Base-by-base conservation (phyloP, 2,888 invertebrate genomes). In the Beris chalybata region DNA sequence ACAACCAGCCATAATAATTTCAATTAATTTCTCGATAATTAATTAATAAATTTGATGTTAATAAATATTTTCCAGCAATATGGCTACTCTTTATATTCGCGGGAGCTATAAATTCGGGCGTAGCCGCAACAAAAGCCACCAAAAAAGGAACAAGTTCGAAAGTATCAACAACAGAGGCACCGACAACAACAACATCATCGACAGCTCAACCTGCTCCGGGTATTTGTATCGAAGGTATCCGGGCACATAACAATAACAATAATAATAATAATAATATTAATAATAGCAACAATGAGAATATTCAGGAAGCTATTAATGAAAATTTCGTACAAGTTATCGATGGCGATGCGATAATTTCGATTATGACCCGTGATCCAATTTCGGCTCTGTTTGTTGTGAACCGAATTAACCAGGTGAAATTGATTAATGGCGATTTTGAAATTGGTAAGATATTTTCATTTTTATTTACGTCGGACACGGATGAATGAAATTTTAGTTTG, bases 351-450 rank as follows among this genome's bases (percentile, higher is more conserved):
- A 74, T 79, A 71, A 69, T 80, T 5, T 79, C 80, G 50, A 75
- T 80, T 0, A 63, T 80, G 64, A 79, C 80, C 4, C 76, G 69
- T 31, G 80, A 81, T 69, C 76, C 78, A 1, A 72, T 72, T 9
- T 77, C 80, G 3, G 77, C 78, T 2, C 70, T 79, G 64, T 81
- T 80, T 70, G 77, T 79, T 1, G 73, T 78, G 29, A 77, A 80
- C 74, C 79, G 79, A 7, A 73, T 79, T n/a, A 81, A 81, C 71
- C 76, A 76, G 67, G 78, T 76, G 1, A 76, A 77, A 69, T 69
- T 80, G 5, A 71, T 80, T 15, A 75, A 73, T 50, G 77, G 76
- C 4, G 77, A 79, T 69, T 78, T 80, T 70, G 74, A 79, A 74
- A 75, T 80, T 69, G 80, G 80, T 79, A 70, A 74, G 31, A 44